Conservation (phyloP, 2,113 vertebrate species). For the Podocnemis expansa region DNA sequence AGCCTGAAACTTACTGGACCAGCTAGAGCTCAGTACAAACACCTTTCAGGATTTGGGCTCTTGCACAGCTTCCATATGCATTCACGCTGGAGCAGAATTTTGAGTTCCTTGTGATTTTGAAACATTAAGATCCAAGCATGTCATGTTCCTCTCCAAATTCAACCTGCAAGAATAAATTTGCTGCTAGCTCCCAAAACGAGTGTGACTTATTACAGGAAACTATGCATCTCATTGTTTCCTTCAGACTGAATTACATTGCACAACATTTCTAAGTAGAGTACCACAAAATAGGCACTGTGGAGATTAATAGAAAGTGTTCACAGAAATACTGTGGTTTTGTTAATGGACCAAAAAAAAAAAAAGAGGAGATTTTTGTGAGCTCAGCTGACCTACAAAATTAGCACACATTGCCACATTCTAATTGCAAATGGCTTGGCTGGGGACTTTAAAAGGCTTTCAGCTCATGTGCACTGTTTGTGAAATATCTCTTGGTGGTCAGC, state of each 20-base stretch:
- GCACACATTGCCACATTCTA: slow-evolving; percentile 40
- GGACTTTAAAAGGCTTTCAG: slow-evolving; percentile 53
- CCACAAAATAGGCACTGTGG: background rate
- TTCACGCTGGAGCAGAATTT: background rate
- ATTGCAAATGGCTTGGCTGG: slow-evolving; percentile 48
- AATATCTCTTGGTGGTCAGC: slow-evolving; percentile 19
- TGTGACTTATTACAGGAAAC: slow-evolving; percentile 2
- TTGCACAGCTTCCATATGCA: background rate
- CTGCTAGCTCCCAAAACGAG: background rate
- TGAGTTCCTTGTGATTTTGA: background rate
- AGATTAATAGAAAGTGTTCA: slow-evolving; percentile 23
- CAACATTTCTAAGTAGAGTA: slow-evolving; percentile 36
- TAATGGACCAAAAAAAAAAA: slow-evolving; percentile 31
- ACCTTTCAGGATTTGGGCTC: background rate
- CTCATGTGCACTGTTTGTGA: slow-evolving; percentile 13
- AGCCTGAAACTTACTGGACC: background rate
- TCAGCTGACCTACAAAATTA: slow-evolving; percentile 39
- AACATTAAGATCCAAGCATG: background rate
- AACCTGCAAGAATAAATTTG: background rate
- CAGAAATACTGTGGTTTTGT: slow-evolving; percentile 31
- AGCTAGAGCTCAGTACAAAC: background rate
- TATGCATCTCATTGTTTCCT: slow-evolving; percentile 37
- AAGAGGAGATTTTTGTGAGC: slow-evolving; percentile 31
- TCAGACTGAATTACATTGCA: slow-evolving; percentile 21
- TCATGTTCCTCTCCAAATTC: background rate